These are phyloP conservation scores for Synergus gifuensis DNA, from an alignment of 2,888 invertebrate species.

Conservation along the genomic window DNA sequence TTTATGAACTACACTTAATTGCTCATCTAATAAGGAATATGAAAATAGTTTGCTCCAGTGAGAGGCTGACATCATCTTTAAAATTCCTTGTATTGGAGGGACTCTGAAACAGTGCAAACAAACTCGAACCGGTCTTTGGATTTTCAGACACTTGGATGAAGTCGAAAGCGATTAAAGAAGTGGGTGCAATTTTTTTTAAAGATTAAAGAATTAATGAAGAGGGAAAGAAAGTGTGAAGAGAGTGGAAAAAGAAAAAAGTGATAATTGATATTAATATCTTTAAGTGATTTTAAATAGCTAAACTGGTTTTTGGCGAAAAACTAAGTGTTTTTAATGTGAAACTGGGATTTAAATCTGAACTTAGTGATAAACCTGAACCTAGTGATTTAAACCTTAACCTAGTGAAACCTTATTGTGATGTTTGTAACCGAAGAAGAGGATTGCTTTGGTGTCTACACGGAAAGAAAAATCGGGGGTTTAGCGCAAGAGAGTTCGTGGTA, in stretches of 20 bases:
- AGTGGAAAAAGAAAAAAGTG: neutral
- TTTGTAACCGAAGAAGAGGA: neutral
- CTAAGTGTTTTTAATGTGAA: neutral
- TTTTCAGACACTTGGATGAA: neutral
- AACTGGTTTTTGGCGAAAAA: neutral
- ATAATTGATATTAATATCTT: too few species aligned
- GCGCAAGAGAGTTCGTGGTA: too few species aligned
- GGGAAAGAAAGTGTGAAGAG: neutral
- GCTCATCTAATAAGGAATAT: too few species aligned
- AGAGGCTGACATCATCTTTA: neutral
- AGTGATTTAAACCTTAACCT: too few species aligned
- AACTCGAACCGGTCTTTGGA: slow-evolving; percentile 1
- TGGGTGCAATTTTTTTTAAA: neutral
- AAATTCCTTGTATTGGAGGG: neutral
- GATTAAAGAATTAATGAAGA: neutral
- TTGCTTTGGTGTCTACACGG: neutral
- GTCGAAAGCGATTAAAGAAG: neutral
- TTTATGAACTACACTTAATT: neutral
- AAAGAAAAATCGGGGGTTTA: too few species aligned
- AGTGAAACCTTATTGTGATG: neutral
- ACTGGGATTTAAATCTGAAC: neutral
- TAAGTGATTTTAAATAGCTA: neutral
- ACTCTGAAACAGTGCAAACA: neutral
- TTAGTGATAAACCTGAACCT: neutral
- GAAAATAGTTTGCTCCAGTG: neutral